phyloP scores from a whole-genome alignment of 92 coral and sea anemone species.

The Heteractis magnifica region DNA sequence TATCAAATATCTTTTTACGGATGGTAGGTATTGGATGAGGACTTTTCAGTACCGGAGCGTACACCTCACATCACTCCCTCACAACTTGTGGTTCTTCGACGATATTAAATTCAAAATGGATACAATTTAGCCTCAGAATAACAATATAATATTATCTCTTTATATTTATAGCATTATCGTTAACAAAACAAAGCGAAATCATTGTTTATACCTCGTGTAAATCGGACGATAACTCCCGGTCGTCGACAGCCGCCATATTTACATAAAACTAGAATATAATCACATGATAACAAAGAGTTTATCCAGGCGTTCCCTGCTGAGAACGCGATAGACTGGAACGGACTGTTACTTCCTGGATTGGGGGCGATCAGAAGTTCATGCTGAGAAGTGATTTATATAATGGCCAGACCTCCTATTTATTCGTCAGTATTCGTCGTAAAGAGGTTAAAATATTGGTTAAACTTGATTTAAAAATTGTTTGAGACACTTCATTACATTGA shows the following conservation, averaged over 20 bases:
- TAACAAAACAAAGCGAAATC: neutral
- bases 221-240: slow-evolving; percentile 27
- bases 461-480: too few relatives aligned
- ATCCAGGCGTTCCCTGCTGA: slow-evolving; percentile 22
- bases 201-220: slow-evolving; percentile 22
- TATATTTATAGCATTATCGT: neutral
- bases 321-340: slow-evolving; percentile 7
- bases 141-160: neutral
- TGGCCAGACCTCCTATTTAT: too few relatives aligned
- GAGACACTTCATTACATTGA: too few relatives aligned
- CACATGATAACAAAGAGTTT: slow-evolving; percentile 21
- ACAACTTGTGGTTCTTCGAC: neutral
- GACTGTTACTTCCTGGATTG: neutral
- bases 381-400: neutral
- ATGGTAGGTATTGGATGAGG: neutral
- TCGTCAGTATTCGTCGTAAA: too few relatives aligned
- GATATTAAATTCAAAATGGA: neutral
- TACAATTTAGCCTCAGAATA: neutral
- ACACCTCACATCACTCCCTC: neutral
- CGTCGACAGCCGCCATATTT: slow-evolving; percentile 45
- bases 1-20: neutral
- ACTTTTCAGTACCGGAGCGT: neutral
- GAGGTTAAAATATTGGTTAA: too few relatives aligned
- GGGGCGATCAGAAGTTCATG: neutral
- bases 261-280: slow-evolving; percentile 7